Base-by-base conservation (phyloP, 2,888 invertebrate genomes). In the Mimachlamys varia region DNA sequence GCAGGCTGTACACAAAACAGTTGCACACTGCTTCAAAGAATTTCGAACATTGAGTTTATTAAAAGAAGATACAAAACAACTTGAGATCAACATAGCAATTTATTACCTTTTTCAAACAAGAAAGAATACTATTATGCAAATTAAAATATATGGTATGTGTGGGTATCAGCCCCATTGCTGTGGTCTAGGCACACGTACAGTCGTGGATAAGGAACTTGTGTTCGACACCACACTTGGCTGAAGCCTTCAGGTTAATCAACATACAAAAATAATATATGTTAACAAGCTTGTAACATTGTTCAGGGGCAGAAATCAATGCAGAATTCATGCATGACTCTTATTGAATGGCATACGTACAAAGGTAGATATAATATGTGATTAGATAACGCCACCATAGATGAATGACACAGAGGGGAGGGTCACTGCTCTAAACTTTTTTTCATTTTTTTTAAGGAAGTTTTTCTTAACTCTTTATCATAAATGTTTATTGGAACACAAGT, bases 51-150 rank as follows among this genome's bases (percentile, higher is more conserved):
- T 27, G 15, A 27, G 33, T 33, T 27, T 12, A 27, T 33, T 4
- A 76, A 76, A 76, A 76, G 22, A 33, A 76, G 7, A 76, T 76
- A 76, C 76, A 76, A 76, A 27, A 76, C 27, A 76, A 27, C 76
- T 76, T 76, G 76, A 76, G 76, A 76, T 76, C 76, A 76, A 76
- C 76, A 76, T 76, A 76, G 76, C 76, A 76, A 76, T 76, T 76
- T 76, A 76, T 76, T 76, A 76, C 33, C 19, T 76, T 76, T 76
- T 76, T 76, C 76, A 76, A 76, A 76, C 27, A 76, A 76, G 76
- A 76, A 76, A 76, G 76, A 76, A 76, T 76, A 76, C 76, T 76
- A 76, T 76, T 76, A 76, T 76, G 76, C 76, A 76, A 76, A 76
- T 76, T 76, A 76, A 76, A 76, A 76, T 76, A 27, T 76, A 76